Percentiles rank a stretch among this genome's conserved stretches.
phyloP scores from a whole-genome alignment of 1,140 invertebrate species.

The Drosophila kohkoa region DNA sequence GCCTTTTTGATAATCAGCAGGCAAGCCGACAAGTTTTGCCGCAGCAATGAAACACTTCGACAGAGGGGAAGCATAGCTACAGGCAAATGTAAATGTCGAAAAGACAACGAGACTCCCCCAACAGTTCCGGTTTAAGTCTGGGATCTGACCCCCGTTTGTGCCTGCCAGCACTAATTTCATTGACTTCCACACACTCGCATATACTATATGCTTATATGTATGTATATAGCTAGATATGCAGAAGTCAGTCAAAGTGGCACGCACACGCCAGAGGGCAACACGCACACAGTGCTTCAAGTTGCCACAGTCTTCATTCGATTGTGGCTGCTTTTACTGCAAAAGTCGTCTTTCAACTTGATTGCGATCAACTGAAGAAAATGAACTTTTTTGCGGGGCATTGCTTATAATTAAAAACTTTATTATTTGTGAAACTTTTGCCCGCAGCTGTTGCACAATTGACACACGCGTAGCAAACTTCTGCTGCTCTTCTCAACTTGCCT shows the following conservation, averaged over 20 bases:
- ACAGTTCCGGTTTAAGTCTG: slow-evolving; percentile 57
- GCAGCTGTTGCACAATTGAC: slow-evolving; percentile 79
- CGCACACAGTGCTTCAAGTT: slow-evolving; percentile 28
- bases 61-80: neutral
- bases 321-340: slow-evolving; percentile 17
- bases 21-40: slow-evolving; percentile 50
- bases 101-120: slow-evolving; percentile 49
- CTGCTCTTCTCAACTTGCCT: slow-evolving; percentile 18
- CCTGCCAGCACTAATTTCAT: slow-evolving; percentile 73
- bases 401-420: slow-evolving; percentile 84
- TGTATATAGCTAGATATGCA: neutral
- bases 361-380: slow-evolving; percentile 63
- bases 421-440: slow-evolving; percentile 79
- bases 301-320: slow-evolving; percentile 20
- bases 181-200: slow-evolving; percentile 58
- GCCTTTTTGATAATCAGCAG: slow-evolving; percentile 63
- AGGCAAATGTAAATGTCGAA: slow-evolving; percentile 72
- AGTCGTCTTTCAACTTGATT: slow-evolving; percentile 54
- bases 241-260: slow-evolving; percentile 50
- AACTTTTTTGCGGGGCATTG: slow-evolving; percentile 57
- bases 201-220: slow-evolving; percentile 3
- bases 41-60: slow-evolving; percentile 1
- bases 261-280: slow-evolving; percentile 29
- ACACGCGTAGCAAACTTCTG: slow-evolving; percentile 46
- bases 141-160: slow-evolving; percentile 14